Base-by-base conservation (phyloP, 2,797 vertebrate species). In the Xenopus petersii region DNA sequence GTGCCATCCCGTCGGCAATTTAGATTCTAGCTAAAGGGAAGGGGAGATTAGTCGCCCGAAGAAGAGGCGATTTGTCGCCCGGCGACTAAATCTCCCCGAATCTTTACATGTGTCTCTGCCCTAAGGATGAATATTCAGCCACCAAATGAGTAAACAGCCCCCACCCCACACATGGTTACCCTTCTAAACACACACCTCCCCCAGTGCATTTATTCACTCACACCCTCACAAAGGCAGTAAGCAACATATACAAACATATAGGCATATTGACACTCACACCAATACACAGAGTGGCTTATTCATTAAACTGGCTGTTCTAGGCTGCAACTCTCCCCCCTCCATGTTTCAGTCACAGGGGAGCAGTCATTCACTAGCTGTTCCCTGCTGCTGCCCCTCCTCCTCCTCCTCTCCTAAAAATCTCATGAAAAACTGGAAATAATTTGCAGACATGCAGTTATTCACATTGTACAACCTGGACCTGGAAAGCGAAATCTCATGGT, bases 251-350 rank as follows among this genome's bases (percentile, higher is more conserved):
- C 65, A 67, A 54, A 67, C 65, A 62, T 55, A 73, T 51, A 51
- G 11, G 4, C 49, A 51, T 46, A 75, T 64, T 55, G 13, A 17
- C 24, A 68, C 42, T 74, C 36, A 30, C 54, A 33, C 72, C 48
- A 17, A 60, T 51, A 75, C 73, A 75, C 73, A 75, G 58, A 68
- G 58, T 61, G 49, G 56, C 55, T 69, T 59, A 75, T 75, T 75
- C 73, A 75, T 75, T 68, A 51, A 36, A 75, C 30, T 68, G 59
- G 73, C 59, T 63, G 73, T 46, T 75, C 66, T 51, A 10, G 36
- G 24, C 47, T 21, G 12, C 54, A 9, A 10, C 47, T 9, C 46
- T 49, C 58, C 73, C 42, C 73, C 17, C 71, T 24, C 42, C 64
- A 10, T 17, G 2, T 10, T n/a, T 46, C 64, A 54, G 64, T 48